Percentiles rank a stretch among this genome's conserved stretches.
Conservation (phyloP, 2,888 invertebrate species). For the Nemapogon koenigi region DNA sequence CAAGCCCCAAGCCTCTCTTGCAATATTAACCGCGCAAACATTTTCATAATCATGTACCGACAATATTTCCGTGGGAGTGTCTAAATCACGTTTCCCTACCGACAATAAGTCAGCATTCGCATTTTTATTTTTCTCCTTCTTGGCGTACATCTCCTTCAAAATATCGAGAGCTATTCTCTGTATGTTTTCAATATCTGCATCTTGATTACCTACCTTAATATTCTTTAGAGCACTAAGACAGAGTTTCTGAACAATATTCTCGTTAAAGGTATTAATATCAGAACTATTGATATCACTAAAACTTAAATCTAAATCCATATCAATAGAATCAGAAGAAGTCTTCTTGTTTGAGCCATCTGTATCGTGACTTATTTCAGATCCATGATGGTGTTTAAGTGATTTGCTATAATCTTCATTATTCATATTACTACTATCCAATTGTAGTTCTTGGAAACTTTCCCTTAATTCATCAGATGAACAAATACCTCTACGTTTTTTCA, state of each 20-base stretch:
- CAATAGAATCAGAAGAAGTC: constrained; percentile 58
- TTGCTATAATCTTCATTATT: constrained; percentile 41
- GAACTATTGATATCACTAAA: constrained; percentile 63
- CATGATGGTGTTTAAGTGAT: constrained; percentile 39
- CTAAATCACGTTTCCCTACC: constrained; percentile 50
- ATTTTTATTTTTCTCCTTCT: constrained; percentile 50
- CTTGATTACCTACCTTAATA: constrained; percentile 61
- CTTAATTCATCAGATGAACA: constrained; percentile 61
- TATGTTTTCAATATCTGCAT: constrained; percentile 60
- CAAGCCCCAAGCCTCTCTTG: constrained; percentile 69
- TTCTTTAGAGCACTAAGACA: constrained; percentile 60
- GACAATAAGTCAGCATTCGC: constrained; percentile 32
- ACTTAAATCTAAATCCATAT: constrained; percentile 60
- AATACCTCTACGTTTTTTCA: constrained; percentile 63
- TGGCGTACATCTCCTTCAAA: constrained; percentile 58
- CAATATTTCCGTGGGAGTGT: constrained; percentile 63
- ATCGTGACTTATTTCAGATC: constrained; percentile 52
- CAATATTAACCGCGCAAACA: constrained; percentile 69
- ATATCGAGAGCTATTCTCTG: constrained; percentile 61
- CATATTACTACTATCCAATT: constrained; percentile 36
- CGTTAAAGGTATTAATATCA: constrained; percentile 60
- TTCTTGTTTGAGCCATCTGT: constrained; percentile 56
- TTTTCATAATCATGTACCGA: constrained; percentile 73
- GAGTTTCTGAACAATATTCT: constrained; percentile 60
- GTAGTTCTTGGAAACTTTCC: constrained; percentile 41